phyloP scores from a whole-genome alignment of 1,140 invertebrate genomes.

The Papilio polytes region DNA sequence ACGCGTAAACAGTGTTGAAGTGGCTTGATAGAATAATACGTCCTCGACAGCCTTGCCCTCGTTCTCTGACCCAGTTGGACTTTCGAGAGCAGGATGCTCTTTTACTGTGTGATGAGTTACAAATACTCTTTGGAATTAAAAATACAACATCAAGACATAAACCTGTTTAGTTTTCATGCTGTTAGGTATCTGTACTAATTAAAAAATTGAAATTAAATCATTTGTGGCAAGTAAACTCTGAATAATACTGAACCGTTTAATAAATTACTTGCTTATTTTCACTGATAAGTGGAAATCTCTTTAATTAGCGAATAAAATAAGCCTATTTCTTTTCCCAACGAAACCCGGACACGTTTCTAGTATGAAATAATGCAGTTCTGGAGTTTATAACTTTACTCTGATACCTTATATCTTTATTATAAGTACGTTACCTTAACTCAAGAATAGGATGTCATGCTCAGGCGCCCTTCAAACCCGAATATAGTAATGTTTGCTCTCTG shows the following conservation, averaged over 20 bases:
- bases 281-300: neutral
- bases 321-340: neutral
- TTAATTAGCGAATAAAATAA: neutral
- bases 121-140: neutral
- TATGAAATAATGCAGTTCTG: neutral
- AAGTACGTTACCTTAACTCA: too few relatives aligned
- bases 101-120: constrained; percentile 42
- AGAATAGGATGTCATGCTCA: too few relatives aligned
- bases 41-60: constrained; percentile 70
- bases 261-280: too few relatives aligned
- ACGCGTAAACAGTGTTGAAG: constrained; percentile 56
- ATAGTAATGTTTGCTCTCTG: neutral
- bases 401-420: too few relatives aligned
- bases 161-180: neutral
- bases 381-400: too few relatives aligned
- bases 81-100: constrained; percentile 65
- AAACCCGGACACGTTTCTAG: neutral
- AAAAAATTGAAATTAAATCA: neutral
- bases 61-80: constrained; percentile 67
- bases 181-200: neutral
- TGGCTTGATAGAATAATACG: constrained; percentile 76
- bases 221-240: neutral
- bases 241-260: neutral
- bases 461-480: too few relatives aligned
- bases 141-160: neutral